Conservation (phyloP, 2,113 vertebrate genomes). For the Chaetodon auriga region DNA sequence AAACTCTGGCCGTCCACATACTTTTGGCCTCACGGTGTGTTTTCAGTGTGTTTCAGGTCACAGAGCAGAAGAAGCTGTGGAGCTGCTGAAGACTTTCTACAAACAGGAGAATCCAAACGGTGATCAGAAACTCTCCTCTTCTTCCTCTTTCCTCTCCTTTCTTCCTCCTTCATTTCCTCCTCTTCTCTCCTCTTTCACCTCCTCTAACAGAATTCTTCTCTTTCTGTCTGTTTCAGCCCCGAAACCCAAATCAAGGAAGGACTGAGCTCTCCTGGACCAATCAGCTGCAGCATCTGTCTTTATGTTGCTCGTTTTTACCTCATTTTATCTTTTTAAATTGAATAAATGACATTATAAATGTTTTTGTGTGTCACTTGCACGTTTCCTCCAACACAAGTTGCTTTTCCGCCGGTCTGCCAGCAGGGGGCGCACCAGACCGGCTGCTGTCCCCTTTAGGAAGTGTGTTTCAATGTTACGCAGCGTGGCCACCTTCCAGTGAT, state of each 20-base stretch:
- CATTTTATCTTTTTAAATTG: not conserved
- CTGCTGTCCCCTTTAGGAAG: not conserved
- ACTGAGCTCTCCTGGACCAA: constrained; percentile 52
- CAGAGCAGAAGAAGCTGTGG: constrained; percentile 92
- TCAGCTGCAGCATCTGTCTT: not conserved
- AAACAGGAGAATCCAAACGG: constrained; percentile 98
- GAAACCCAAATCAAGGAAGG: constrained; percentile 91
- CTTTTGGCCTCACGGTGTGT: constrained; percentile 18
- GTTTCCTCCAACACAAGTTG: not conserved
- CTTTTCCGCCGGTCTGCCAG: not conserved
- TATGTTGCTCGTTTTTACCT: not conserved
- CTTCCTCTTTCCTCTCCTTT: not conserved
- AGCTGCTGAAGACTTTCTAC: constrained; percentile 95
- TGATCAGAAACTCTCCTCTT: constrained; percentile 68
- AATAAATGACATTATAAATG: constrained; percentile 28
- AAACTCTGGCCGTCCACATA: not conserved
- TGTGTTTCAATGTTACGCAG: too few relatives aligned
- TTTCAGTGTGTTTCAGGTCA: constrained; percentile 91
- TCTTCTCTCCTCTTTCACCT: not conserved
- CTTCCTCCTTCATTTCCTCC: not conserved
- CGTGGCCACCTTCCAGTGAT: not conserved
- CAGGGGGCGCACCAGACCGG: constrained; percentile 29
- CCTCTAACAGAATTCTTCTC: not conserved
- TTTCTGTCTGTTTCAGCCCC: constrained; percentile 86
- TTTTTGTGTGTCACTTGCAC: not conserved